These are phyloP conservation scores for Philypnodon macrostomus DNA, from an alignment of 2,797 vertebrate species.

Conservation along the genomic window DNA sequence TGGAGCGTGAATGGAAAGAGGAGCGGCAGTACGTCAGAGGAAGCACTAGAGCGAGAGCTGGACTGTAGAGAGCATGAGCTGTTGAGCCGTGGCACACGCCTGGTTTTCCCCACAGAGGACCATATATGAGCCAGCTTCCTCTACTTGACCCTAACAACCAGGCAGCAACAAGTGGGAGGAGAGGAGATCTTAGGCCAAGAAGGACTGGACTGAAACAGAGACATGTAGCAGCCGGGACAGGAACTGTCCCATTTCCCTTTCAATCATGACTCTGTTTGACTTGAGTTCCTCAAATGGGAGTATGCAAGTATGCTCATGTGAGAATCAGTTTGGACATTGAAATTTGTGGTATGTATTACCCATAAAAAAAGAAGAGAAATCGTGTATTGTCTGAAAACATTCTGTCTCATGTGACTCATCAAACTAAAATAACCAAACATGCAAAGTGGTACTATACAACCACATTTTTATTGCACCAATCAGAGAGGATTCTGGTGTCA, in stretches of 20 bases:
- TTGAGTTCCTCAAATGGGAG: conserved; percentile 14
- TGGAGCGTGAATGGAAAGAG: conserved; percentile 70
- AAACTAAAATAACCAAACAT: conserved; percentile 1
- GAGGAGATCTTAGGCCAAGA: conserved; percentile 12
- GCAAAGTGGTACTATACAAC: neutral
- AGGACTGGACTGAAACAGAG: conserved; percentile 21
- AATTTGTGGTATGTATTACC: conserved; percentile 15
- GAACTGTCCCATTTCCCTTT: conserved; percentile 1
- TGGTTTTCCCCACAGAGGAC: conserved; percentile 94
- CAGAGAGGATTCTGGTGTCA: too few relatives aligned
- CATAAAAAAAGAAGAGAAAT: conserved; percentile 2
- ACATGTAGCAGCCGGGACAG: conserved; percentile 8
- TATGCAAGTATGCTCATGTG: conserved; percentile 15
- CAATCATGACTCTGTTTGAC: conserved; percentile 8
- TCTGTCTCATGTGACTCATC: conserved; percentile 11
- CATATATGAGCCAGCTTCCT: conserved; percentile 76
- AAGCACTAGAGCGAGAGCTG: conserved; percentile 88
- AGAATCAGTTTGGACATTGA: conserved; percentile 31
- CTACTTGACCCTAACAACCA: too few relatives aligned
- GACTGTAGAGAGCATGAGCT: conserved; percentile 88
- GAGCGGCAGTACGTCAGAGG: conserved; percentile 85
- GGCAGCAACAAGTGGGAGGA: conserved; percentile 35
- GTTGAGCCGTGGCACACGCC: conserved; percentile 88
- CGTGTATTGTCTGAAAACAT: conserved; percentile 5
- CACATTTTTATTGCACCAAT: neutral